Conservation (phyloP, 2,888 invertebrate genomes). For the Lamellibrachia columna region DNA sequence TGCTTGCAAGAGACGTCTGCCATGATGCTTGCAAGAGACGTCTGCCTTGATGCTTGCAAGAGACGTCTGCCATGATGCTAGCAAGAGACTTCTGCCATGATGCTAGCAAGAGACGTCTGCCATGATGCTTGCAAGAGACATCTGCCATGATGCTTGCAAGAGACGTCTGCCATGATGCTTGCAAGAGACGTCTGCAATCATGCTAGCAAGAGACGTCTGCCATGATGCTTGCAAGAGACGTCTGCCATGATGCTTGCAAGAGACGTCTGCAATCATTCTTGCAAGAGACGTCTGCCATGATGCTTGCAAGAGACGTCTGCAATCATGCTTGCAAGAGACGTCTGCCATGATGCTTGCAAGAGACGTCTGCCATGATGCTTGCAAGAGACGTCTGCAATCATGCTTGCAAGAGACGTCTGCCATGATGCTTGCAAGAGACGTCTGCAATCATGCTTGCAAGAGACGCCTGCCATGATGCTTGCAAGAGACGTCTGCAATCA, state of each 20-base stretch:
- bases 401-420: neutral
- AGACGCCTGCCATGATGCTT: neutral
- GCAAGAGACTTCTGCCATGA: neutral
- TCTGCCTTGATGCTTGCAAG: neutral
- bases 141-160: neutral
- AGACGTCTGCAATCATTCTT: neutral
- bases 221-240: neutral
- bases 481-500: neutral
- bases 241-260: neutral
- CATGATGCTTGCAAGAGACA: neutral
- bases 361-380: neutral
- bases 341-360: neutral
- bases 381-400: too few species aligned
- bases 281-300: neutral
- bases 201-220: neutral
- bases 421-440: neutral
- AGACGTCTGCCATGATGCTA: neutral
- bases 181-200: neutral
- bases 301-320: neutral
- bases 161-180: neutral
- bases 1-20: neutral
- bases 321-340: neutral
- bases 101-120: neutral
- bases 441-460: neutral
- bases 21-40: neutral